Conservation (phyloP, 2,888 invertebrate species). For the Diabrotica balteata region DNA sequence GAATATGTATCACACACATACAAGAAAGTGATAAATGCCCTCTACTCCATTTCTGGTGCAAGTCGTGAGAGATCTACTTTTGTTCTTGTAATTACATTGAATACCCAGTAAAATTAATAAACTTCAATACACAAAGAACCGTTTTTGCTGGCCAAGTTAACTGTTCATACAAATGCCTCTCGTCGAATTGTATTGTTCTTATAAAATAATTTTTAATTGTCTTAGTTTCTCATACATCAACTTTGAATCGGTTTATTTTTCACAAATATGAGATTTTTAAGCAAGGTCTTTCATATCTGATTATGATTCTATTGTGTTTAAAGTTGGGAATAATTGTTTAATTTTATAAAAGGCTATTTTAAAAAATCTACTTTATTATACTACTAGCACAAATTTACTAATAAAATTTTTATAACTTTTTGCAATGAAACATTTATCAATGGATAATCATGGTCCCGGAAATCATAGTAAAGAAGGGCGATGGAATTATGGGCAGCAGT, state of each 20-base stretch:
- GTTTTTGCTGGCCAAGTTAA: slow-evolving; percentile 6
- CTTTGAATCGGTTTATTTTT: slow-evolving; percentile 31
- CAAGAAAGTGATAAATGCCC: no score
- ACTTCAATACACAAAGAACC: slow-evolving; percentile 22
- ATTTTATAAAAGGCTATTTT: slow-evolving; percentile 12
- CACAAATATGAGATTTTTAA: slow-evolving; percentile 29
- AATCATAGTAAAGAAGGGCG: no score
- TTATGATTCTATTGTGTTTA: slow-evolving; percentile 17
- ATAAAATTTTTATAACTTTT: background rate
- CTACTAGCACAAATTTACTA: background rate
- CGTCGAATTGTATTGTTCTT: slow-evolving; percentile 32
- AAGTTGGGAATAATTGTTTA: slow-evolving; percentile 15
- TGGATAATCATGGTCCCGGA: no score
- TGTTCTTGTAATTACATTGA: slow-evolving; percentile 8
- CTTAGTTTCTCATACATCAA: slow-evolving; percentile 29
- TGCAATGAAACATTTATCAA: background rate
- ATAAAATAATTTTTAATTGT: slow-evolving; percentile 33
- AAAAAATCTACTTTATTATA: background rate
- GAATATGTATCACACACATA: no score
- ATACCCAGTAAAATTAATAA: slow-evolving; percentile 16
- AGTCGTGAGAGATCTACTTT: background rate
- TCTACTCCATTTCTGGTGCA: background rate
- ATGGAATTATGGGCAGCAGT: no score
- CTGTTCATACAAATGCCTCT: background rate
- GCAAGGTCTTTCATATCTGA: slow-evolving; percentile 16